Evolutionary conservation across 2,888 invertebrate genomes (phyloP), one percentile per base, ranked within the genome.

Genomic region (Phasia obesa): DNA sequence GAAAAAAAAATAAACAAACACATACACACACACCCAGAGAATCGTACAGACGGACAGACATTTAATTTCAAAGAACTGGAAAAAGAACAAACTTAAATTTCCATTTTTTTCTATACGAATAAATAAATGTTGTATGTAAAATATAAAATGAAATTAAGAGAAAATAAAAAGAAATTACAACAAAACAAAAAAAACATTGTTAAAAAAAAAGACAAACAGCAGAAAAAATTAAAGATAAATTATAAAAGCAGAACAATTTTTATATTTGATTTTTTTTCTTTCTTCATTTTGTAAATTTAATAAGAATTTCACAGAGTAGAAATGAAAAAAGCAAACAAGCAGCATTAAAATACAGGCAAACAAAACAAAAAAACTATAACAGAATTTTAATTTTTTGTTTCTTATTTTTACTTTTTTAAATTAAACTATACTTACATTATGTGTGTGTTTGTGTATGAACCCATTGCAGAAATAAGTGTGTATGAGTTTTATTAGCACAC

Each of bases 31-130:
- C 31, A 47, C n/a, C 64, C 55, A 64, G n/a, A 55, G 62, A 42
- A n/a, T 60, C 51, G 13, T 44, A 77, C 47, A 13, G 21, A 67
- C 77, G 17, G 67, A 71, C 81, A 42, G 55, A 73, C 77, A 77
- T 77, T 77, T 73, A 73, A 81, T 81, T 81, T 81, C 81, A 73
- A 62, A 77, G 77, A 81, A 81, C 81, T 81, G 81, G 81, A 69
- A 73, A 81, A 77, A 71, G 57, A 77, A 77, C 71, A 65, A 77
- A 81, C 73, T 77, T 73, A 47, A 67, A 23, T 42, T 49, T 57
- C 21, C 25, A 47, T 42, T 21, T 74, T 15, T 44, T 49, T 57
- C n/a, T 7, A 57, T 27, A 62, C 38, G 67, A 67, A 57, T 62
- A 35, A 62, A 69, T 60, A 62, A 77, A 70, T 77, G 62, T 64